Evolutionary conservation across 2,113 vertebrate genomes (phyloP), one percentile per base, ranked within the genome.

Genomic region (Grammomys surdaster): DNA sequence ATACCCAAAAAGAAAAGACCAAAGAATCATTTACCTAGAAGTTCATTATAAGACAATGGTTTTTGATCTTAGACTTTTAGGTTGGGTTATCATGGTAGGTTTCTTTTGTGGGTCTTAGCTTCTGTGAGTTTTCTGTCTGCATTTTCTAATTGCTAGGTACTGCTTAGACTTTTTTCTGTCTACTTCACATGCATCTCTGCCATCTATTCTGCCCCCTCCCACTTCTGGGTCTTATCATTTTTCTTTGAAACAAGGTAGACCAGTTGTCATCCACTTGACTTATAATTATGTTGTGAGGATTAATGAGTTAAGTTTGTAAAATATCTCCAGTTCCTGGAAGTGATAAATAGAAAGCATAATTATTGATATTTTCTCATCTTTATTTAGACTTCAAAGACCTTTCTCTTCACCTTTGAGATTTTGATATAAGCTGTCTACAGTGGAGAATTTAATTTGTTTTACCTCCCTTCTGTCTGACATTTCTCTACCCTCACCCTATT

Each of bases 301-400:
- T 96, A 95, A 97, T 96, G 95, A 97, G 65, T 96, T 97, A 93
- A 89, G 65, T 85, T 96, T 94, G 95, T 85, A 93, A 97, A 96
- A 96, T 88, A 91, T 77, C 94, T 94, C 43, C 28, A 43, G 82
- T 76, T 96, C 43, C 78, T 94, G 84, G 84, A 91, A 96, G 77
- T 90, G 93, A 94, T 97, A 97, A 97, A 96, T 69, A 96, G 78
- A 94, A 82, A 82, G 70, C 84, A 91, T 89, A 96, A 94, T 97
- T 96, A 95, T 95, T 96, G 95, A 76, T 95, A 95, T 96, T 97
- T 96, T 84, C 89, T n/a, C 51, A 90, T 95, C 90, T 96, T 97
- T 96, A 93, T 93, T 96, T 97, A 91, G 97, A 95, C 86, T 96
- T 90, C 94, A 97, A 97, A 97, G 95, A 94, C 90, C 80, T 96